phyloP scores from a whole-genome alignment of 2,797 vertebrate genomes.

The Pseudochromis fuscus region DNA sequence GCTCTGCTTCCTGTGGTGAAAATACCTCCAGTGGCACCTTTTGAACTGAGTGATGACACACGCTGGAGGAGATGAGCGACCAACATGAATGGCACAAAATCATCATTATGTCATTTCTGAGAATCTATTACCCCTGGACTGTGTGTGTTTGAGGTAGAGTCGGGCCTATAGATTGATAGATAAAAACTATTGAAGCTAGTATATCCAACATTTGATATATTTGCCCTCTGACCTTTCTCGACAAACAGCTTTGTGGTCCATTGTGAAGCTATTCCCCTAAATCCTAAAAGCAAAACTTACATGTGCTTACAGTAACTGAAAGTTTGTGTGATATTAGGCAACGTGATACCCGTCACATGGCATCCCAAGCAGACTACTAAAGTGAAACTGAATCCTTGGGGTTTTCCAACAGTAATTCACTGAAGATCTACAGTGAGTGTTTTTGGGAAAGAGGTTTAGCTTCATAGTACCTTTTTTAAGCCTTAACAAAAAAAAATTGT shows the following conservation, averaged over 20 bases:
- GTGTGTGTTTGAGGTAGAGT: neutral
- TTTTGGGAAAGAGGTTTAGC: slow-evolving; percentile 54
- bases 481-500: slow-evolving; percentile 43
- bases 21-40: slow-evolving; percentile 21
- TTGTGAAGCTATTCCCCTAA: slow-evolving; percentile 9
- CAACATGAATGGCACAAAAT: neutral
- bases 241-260: slow-evolving; percentile 20
- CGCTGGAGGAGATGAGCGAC: neutral
- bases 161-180: neutral
- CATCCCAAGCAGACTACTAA: slow-evolving; percentile 34
- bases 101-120: neutral
- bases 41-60: slow-evolving; percentile 11
- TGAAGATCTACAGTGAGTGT: neutral
- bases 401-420: slow-evolving; percentile 47
- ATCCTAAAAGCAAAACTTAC: slow-evolving; percentile 1
- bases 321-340: slow-evolving; percentile 3
- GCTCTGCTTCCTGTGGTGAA: slow-evolving; percentile 76
- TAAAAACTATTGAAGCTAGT: neutral
- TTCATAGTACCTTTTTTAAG: slow-evolving; percentile 13
- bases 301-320: slow-evolving; percentile 30
- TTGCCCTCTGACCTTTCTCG: neutral
- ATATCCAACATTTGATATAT: neutral
- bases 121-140: neutral
- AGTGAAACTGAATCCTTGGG: slow-evolving; percentile 64
- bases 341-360: slow-evolving; percentile 39